Conservation (phyloP, 2,797 vertebrate species). For the Naso thynnoides region DNA sequence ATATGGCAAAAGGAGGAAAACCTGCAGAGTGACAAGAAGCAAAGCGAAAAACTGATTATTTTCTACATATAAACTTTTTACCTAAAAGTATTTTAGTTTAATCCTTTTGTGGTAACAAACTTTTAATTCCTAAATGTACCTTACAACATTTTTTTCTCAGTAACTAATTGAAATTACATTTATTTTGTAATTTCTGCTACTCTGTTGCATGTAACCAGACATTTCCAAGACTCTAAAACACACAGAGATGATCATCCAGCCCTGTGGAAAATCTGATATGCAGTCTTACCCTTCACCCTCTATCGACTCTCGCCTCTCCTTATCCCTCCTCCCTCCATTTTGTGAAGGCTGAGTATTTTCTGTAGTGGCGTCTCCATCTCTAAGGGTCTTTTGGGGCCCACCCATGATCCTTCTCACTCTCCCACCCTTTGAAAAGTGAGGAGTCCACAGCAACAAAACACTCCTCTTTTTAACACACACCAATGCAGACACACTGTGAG, state of each 20-base stretch:
- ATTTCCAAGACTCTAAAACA: slow-evolving; percentile 4
- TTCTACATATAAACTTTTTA: no score
- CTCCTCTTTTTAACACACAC: slow-evolving; percentile 3
- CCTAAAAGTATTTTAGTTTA: no score
- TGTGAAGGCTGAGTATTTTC: slow-evolving; percentile 70
- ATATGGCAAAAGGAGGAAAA: no score
- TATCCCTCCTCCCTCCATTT: slow-evolving; percentile 67
- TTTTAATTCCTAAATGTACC: no score
- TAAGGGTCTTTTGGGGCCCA: slow-evolving; percentile 74
- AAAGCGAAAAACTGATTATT: no score
- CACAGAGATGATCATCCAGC: slow-evolving; percentile 42
- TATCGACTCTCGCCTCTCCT: slow-evolving; percentile 47
- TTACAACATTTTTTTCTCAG: no score
- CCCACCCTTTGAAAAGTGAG: slow-evolving; percentile 77
- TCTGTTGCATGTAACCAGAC: no score
- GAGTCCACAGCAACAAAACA: slow-evolving; percentile 76
- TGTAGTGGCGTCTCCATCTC: slow-evolving; percentile 73
- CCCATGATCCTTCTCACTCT: slow-evolving; percentile 70
- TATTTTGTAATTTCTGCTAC: no score
- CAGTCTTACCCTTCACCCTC: slow-evolving; percentile 61
- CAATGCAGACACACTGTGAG: slow-evolving; percentile 17
- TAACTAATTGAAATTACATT: no score
- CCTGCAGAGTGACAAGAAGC: no score
- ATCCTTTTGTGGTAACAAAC: no score
- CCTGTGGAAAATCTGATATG: slow-evolving; percentile 68